Base-by-base conservation (phyloP, 1,140 invertebrate species). In the Whitmania pigra region DNA sequence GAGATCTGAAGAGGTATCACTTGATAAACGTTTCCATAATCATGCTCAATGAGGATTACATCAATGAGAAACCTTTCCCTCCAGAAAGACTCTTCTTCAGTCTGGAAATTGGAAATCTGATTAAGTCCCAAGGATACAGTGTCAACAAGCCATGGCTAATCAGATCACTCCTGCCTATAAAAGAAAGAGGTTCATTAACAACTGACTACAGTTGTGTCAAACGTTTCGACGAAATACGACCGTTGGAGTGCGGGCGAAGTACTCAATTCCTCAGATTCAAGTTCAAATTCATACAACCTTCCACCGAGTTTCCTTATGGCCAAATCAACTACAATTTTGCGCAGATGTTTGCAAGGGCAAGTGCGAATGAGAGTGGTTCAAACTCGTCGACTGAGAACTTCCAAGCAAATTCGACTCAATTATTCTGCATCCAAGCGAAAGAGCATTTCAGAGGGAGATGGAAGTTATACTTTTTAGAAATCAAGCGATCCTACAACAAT, bases 271-370 rank as follows among this genome's bases (percentile, higher is more conserved):
- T 40, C 29, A 31, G 29, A 22, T 73, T 73, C 54, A 71, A 57
- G 53, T 73, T 73, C 53, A 27, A 71, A n/a, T 73, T 60, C 69
- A 20, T 31, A 5, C n/a, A 49, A 2, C 27, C 40, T 25, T 57
- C 67, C 40, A 25, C 53, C 11, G 53, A 20, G 0, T 63, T 53
- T 20, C 73, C 53, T 6, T 71, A 71, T 53, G 73, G 73, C 54
- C 60, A 63, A 43, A 71, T 73, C 53, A 43, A 36, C 68, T 73
- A 73, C 67, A 73, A 71, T 60, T 73, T 31, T 27, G 73, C 73
- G 54, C 86, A 70, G 13, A 22, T 70, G 22, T 25, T 25, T 25
- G 0, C 29, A 31, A 63, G 1, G 57, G 22, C 57, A 18, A 13
- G 11, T 22, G 11, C 22, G 0, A 36, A 25, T 54, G 31, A 67